Percentiles rank a stretch among this genome's conserved stretches.
Conservation (phyloP, 2,113 vertebrate species). For the Proteles cristata region DNA sequence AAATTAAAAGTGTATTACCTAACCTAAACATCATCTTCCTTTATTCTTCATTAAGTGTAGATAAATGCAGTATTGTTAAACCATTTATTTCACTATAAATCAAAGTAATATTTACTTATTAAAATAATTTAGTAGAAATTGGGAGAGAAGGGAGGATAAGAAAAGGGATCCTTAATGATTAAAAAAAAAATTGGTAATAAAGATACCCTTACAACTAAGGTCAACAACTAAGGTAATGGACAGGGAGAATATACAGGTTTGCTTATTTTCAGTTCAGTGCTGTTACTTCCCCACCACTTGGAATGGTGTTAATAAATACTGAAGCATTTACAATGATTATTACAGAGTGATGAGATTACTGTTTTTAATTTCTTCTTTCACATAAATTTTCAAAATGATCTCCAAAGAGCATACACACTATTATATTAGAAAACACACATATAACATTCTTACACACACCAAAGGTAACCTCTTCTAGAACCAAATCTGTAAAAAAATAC, state of each 20-base stretch:
- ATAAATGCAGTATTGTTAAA: neutral
- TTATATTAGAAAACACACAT: neutral
- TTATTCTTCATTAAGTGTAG: neutral
- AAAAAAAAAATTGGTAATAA: neutral
- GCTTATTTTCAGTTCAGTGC: neutral
- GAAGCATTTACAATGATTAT: neutral
- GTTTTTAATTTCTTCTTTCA: conserved; percentile 32
- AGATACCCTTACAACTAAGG: neutral
- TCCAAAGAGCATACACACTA: neutral
- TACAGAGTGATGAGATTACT: neutral
- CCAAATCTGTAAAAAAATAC: neutral
- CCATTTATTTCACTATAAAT: neutral
- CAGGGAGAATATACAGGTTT: neutral
- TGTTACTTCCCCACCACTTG: neutral
- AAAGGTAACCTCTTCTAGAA: neutral
- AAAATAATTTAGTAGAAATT: neutral
- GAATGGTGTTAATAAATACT: neutral
- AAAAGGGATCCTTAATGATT: neutral
- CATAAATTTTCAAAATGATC: conserved; percentile 10
- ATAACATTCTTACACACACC: neutral
- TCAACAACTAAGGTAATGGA: neutral
- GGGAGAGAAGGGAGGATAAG: neutral
- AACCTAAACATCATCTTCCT: neutral
- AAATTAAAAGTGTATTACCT: neutral
- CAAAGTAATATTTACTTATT: neutral